A percentile compares a stretch with the other conserved stretches of the same genome.
Evolutionary conservation across 2,113 vertebrate genomes (phyloP).

Genomic region (Tetraodon nigroviridis): DNA sequence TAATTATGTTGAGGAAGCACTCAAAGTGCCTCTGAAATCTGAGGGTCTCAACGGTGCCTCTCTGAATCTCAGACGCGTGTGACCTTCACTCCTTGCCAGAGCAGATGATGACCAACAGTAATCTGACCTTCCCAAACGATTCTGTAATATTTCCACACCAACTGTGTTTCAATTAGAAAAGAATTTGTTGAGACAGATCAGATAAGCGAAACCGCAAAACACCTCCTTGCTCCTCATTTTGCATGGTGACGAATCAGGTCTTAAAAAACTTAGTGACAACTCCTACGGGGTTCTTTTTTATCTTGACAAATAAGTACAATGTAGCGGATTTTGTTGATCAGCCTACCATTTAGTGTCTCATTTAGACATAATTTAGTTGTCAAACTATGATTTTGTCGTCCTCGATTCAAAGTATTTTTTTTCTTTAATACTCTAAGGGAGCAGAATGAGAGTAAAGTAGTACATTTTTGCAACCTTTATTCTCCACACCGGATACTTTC

Average conservation of each 20-base stretch:
- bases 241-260: not conserved
- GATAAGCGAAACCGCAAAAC: not conserved
- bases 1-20: not conserved
- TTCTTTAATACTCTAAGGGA: too few species aligned
- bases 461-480: too few species aligned
- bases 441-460: too few species aligned
- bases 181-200: not conserved
- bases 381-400: too few species aligned
- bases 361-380: too few species aligned
- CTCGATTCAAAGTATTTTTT: too few species aligned
- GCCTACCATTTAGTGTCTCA: not conserved
- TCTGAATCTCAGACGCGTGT: slow-evolving; percentile 37
- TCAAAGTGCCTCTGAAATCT: slow-evolving; percentile 4
- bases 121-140: slow-evolving; percentile 52
- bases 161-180: not conserved
- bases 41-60: slow-evolving; percentile 22
- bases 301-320: not conserved
- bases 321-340: not conserved
- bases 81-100: slow-evolving; percentile 53
- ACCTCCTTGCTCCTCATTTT: not conserved
- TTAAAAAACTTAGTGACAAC: not conserved
- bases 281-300: slow-evolving; percentile 1
- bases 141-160: slow-evolving; percentile 17
- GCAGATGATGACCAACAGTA: slow-evolving; percentile 37
- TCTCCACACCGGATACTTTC: too few species aligned